A percentile compares a stretch with the other conserved stretches of the same genome.
Conservation (phyloP, 2,113 vertebrate species). For the Lasiurus borealis region DNA sequence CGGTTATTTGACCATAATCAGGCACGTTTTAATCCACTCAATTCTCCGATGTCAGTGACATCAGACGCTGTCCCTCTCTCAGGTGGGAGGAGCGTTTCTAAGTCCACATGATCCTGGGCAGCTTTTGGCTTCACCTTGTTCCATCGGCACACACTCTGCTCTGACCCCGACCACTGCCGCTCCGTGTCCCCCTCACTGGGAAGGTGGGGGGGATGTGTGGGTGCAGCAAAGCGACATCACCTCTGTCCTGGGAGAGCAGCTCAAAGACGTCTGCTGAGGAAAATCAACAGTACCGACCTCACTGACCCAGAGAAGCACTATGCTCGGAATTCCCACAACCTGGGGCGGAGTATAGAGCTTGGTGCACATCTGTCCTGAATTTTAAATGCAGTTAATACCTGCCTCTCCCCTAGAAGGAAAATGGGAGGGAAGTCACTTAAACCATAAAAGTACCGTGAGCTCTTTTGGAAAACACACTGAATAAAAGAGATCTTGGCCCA, state of each 20-base stretch:
- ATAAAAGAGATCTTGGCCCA: neutral
- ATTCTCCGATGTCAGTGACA: neutral
- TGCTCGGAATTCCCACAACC: neutral
- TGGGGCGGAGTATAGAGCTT: neutral
- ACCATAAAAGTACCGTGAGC: neutral
- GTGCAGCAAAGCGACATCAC: neutral
- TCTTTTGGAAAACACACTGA: neutral
- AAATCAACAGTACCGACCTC: neutral
- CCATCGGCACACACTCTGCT: neutral
- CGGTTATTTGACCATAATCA: neutral
- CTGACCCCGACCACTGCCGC: neutral
- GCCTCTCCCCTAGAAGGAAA: neutral
- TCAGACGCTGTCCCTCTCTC: neutral
- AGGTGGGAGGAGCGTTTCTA: neutral
- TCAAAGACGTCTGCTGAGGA: neutral
- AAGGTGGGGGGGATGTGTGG: neutral
- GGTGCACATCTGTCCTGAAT: neutral
- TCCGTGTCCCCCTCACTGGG: neutral
- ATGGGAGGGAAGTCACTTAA: neutral
- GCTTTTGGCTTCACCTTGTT: neutral
- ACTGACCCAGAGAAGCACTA: neutral
- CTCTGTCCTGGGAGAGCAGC: neutral
- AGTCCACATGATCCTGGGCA: fast-evolving
- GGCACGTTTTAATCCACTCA: neutral
- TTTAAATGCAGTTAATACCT: neutral